phyloP scores from a whole-genome alignment of 2,797 vertebrate species.

The Tinamus major region DNA sequence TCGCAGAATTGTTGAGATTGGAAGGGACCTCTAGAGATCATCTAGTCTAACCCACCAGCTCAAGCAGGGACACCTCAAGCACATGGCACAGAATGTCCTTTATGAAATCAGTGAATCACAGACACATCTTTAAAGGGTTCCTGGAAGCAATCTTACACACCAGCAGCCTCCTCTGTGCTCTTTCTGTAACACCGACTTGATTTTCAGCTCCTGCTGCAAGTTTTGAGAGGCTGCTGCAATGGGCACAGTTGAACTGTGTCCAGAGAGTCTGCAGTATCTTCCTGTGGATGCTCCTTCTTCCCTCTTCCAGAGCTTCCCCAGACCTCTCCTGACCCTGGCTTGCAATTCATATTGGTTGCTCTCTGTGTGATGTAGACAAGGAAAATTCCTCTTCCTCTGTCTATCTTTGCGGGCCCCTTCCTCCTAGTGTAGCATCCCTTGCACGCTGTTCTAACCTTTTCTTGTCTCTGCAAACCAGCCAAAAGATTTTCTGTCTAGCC shows the following conservation, averaged over 20 bases:
- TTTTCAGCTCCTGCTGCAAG: not conserved
- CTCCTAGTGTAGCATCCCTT: not conserved
- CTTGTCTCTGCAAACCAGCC: not conserved
- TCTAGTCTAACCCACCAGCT: too few species aligned
- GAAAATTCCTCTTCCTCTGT: not conserved
- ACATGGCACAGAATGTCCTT: not conserved
- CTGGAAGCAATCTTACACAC: not conserved
- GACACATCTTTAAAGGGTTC: not conserved
- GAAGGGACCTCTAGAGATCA: too few species aligned
- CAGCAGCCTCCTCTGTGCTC: not conserved
- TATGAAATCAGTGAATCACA: not conserved
- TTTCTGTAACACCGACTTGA: not conserved
- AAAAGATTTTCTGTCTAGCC: not conserved
- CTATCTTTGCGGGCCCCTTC: not conserved
- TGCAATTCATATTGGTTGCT: not conserved
- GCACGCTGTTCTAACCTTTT: not conserved
- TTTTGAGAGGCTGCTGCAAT: not conserved
- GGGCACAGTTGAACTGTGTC: not conserved
- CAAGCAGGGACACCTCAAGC: too few species aligned
- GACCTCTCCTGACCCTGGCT: not conserved
- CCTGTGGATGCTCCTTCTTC: not conserved
- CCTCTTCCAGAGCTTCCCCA: not conserved
- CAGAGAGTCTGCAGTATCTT: not conserved
- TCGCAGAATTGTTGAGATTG: too few species aligned
- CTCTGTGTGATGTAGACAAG: not conserved